Conservation (phyloP, 2,888 invertebrate genomes). For the Tiliacea citrago region DNA sequence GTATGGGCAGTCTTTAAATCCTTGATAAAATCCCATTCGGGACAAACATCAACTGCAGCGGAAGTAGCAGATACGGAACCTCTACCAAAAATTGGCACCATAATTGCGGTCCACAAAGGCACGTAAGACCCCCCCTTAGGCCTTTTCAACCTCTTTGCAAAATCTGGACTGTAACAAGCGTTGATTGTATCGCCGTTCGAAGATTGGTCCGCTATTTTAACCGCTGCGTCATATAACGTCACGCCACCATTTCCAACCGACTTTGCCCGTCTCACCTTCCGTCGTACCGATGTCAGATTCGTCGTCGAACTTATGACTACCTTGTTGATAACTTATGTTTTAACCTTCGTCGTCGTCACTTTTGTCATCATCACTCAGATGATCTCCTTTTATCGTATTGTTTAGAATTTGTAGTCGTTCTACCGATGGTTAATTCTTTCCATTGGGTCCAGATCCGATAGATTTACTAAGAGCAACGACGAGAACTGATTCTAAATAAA, state of each 20-base stretch:
- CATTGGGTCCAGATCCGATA: no score
- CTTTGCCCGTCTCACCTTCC: neutral
- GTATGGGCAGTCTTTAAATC: no score
- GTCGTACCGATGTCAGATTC: neutral
- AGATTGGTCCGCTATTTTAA: slow-evolving; percentile 6
- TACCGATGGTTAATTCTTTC: no score
- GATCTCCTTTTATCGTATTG: no score
- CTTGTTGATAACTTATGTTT: no score
- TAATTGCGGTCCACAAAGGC: slow-evolving; percentile 24
- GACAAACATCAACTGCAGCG: slow-evolving; percentile 19
- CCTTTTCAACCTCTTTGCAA: slow-evolving; percentile 13
- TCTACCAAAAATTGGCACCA: slow-evolving; percentile 10
- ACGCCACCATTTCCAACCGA: slow-evolving; percentile 14
- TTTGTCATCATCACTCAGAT: no score
- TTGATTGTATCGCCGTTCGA: slow-evolving; percentile 12
- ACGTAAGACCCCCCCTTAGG: slow-evolving; percentile 8
- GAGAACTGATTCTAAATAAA: no score
- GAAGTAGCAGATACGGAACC: slow-evolving; percentile 10
- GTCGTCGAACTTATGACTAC: no score
- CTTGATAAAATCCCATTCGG: no score
- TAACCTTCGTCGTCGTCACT: no score
- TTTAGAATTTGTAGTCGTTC: no score
- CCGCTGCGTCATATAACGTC: neutral
- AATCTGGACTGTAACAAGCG: slow-evolving; percentile 5
- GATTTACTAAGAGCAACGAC: no score